Conservation (phyloP, 1,140 invertebrate genomes). For the Trichomalopsis sarcophagae region DNA sequence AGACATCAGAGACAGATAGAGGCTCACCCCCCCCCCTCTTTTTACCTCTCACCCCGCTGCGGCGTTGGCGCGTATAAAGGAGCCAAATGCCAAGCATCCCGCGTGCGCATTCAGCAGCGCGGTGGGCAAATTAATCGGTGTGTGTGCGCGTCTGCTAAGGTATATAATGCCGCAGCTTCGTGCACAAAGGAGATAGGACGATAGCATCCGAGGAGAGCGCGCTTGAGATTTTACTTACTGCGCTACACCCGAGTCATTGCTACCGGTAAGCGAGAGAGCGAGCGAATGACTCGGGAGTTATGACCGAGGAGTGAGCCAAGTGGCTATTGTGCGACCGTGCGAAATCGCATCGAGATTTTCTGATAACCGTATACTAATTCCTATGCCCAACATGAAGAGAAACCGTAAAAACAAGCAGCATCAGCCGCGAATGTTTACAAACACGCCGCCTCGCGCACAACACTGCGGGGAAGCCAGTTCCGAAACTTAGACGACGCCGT, state of each 20-base stretch:
- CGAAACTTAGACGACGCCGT: neutral
- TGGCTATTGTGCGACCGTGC: constrained; percentile 10
- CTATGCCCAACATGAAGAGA: too few relatives aligned
- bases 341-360: neutral
- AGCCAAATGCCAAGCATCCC: neutral
- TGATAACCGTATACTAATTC: too few relatives aligned
- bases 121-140: constrained; percentile 33
- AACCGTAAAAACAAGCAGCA: too few relatives aligned
- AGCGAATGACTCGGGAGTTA: neutral
- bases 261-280: neutral
- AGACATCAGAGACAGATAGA: constrained; percentile 15
- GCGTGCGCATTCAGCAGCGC: neutral
- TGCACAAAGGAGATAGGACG: neutral
- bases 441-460: too few relatives aligned
- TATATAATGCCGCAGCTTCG: neutral
- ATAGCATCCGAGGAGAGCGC: neutral
- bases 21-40: neutral
- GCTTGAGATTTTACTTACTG: neutral
- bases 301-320: neutral
- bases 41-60: too few relatives aligned
- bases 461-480: neutral
- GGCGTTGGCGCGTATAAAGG: too few relatives aligned
- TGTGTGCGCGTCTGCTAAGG: neutral
- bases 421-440: too few relatives aligned
- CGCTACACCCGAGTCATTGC: constrained; percentile 1